A percentile compares a stretch with the other conserved stretches of the same genome.
phyloP scores from a whole-genome alignment of 2,797 vertebrate genomes.

The Sebastes oblongus region DNA sequence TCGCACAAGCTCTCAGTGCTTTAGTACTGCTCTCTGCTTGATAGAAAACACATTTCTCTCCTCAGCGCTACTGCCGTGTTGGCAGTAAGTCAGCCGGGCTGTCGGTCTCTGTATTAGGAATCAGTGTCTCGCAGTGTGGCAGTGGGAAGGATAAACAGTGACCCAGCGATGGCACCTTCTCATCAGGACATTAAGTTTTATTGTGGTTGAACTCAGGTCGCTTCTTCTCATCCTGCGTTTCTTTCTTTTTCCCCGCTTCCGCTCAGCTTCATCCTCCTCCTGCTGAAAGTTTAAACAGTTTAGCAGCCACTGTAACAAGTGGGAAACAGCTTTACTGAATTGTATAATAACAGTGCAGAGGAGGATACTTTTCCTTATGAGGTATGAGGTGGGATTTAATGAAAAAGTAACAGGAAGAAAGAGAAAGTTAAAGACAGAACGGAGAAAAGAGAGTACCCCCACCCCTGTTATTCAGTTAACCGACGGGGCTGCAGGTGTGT shows the following conservation, averaged over 20 bases:
- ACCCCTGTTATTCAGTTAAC: background rate
- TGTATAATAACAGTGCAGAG: slow-evolving; percentile 13
- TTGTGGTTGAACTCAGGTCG: slow-evolving; percentile 32
- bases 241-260: slow-evolving; percentile 23
- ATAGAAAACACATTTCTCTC: slow-evolving; percentile 77
- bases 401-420: background rate
- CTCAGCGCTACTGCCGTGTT: slow-evolving; percentile 39
- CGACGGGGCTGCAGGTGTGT: slow-evolving; percentile 32
- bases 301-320: slow-evolving; percentile 49
- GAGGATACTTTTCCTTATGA: slow-evolving; percentile 23
- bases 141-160: slow-evolving; percentile 33
- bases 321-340: slow-evolving; percentile 50
- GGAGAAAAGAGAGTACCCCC: background rate
- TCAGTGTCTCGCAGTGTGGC: slow-evolving; percentile 36
- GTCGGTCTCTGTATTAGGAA: slow-evolving; percentile 41
- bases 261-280: slow-evolving; percentile 29
- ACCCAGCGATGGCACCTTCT: slow-evolving; percentile 31
- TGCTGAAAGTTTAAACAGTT: slow-evolving; percentile 53
- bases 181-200: slow-evolving; percentile 57
- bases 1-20: slow-evolving; percentile 33
- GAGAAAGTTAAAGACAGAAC: background rate
- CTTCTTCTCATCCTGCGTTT: slow-evolving; percentile 32
- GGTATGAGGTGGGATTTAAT: slow-evolving; percentile 10
- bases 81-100: slow-evolving; percentile 45
- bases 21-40: slow-evolving; percentile 53